These are phyloP conservation scores for Poecilobothrus nobilitatus DNA, from an alignment of 2,888 invertebrate species.

Conservation along the genomic window DNA sequence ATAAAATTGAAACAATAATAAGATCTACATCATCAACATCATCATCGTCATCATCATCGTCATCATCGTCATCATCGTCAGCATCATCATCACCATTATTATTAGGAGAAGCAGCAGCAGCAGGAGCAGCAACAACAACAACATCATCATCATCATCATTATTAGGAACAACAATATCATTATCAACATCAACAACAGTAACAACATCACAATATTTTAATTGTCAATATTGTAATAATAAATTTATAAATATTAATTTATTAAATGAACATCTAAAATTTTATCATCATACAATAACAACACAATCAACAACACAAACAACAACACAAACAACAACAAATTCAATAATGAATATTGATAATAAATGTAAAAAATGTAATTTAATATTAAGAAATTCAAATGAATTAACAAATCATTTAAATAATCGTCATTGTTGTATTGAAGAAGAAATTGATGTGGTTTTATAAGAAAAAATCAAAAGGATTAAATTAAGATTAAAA, in stretches of 20 bases:
- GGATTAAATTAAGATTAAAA: too few species aligned
- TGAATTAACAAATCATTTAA: background rate
- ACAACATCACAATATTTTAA: background rate
- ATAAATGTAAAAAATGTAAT: slow-evolving; percentile 3
- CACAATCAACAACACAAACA: background rate
- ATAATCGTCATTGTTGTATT: background rate
- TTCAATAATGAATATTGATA: background rate
- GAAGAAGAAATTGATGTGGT: background rate
- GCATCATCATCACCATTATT: too few species aligned
- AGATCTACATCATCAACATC: too few species aligned
- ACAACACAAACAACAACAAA: too few species aligned
- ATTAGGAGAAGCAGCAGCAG: too few species aligned
- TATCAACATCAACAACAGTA: too few species aligned
- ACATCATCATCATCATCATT: background rate
- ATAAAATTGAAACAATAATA: background rate
- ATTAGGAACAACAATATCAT: too few species aligned
- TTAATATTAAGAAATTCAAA: background rate
- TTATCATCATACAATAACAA: background rate
- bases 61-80: too few species aligned
- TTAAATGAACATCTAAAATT: background rate
- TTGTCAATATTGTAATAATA: background rate
- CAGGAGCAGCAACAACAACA: too few species aligned
- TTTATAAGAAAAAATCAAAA: background rate
- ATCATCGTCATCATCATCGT: background rate
- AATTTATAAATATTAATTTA: background rate